A percentile compares a stretch with the other conserved stretches of the same genome.
Conservation (phyloP, 1,140 invertebrate species). For the Hylaeus anthracinus region DNA sequence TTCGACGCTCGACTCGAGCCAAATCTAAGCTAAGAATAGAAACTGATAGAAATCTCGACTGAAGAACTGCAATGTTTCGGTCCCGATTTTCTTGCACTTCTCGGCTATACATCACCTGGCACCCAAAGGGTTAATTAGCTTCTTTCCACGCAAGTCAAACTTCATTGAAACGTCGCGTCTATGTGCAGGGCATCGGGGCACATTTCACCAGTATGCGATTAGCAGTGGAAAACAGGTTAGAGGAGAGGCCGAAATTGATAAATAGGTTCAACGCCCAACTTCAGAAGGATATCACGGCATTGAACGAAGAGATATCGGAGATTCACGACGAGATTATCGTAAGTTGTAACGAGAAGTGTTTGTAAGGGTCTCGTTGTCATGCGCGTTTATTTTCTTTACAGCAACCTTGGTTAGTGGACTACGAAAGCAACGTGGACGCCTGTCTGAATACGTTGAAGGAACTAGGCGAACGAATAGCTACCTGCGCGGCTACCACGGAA, state of each 20-base stretch:
- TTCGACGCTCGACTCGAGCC: too few relatives aligned
- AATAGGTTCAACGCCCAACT: slow-evolving; percentile 83
- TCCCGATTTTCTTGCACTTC: too few relatives aligned
- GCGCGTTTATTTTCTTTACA: slow-evolving; percentile 61
- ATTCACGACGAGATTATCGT: slow-evolving; percentile 85
- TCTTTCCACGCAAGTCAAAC: not conserved
- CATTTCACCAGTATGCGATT: slow-evolving; percentile 72
- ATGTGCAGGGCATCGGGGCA: slow-evolving; percentile 67
- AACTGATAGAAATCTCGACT: too few relatives aligned
- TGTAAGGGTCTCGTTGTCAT: not conserved
- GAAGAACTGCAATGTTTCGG: too few relatives aligned
- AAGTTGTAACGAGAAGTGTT: slow-evolving; percentile 42
- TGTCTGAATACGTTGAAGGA: slow-evolving; percentile 84
- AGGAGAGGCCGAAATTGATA: slow-evolving; percentile 81
- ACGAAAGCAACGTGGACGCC: slow-evolving; percentile 84
- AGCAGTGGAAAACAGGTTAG: slow-evolving; percentile 81
- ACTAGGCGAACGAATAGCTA: slow-evolving; percentile 83
- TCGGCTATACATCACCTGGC: too few relatives aligned
- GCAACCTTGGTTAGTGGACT: slow-evolving; percentile 88
- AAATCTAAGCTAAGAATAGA: too few relatives aligned
- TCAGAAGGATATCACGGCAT: slow-evolving; percentile 83
- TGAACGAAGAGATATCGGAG: slow-evolving; percentile 85
- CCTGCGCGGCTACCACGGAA: slow-evolving; percentile 84
- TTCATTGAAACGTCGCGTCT: not conserved
- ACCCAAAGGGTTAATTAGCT: too few relatives aligned